phyloP scores from a whole-genome alignment of 2,888 invertebrate species.

The Pteria penguin region DNA sequence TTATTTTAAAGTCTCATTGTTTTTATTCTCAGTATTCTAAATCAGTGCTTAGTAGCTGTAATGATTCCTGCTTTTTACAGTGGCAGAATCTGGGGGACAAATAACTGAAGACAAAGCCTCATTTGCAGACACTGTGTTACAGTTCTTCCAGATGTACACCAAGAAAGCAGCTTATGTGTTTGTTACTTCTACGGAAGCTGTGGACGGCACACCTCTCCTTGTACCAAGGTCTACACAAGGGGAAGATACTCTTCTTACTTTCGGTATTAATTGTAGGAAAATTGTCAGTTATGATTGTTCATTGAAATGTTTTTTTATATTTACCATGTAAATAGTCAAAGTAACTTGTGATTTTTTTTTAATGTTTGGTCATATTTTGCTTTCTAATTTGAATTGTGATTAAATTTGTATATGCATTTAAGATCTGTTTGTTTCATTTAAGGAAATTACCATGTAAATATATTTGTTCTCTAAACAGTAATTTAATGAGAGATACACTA shows the following conservation, averaged over 20 bases:
- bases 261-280: too few relatives aligned
- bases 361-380: too few relatives aligned
- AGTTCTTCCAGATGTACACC: constrained; percentile 44
- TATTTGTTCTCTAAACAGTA: too few relatives aligned
- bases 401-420: too few relatives aligned
- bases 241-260: neutral
- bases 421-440: too few relatives aligned
- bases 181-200: constrained; percentile 36
- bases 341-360: neutral
- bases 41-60: neutral
- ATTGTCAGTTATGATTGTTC: too few relatives aligned
- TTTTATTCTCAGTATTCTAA: neutral
- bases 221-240: too few relatives aligned
- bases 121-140: neutral
- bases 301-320: neutral
- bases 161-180: constrained; percentile 43
- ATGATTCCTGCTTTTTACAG: neutral
- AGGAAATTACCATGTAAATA: too few relatives aligned
- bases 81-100: neutral
- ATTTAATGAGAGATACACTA: too few relatives aligned
- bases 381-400: too few relatives aligned
- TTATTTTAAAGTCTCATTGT: too few relatives aligned
- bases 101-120: neutral
- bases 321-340: neutral
- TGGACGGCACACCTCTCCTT: constrained; percentile 38